Evolutionary conservation across 1,140 invertebrate genomes (phyloP).

Genomic region (Cydia strobilella): DNA sequence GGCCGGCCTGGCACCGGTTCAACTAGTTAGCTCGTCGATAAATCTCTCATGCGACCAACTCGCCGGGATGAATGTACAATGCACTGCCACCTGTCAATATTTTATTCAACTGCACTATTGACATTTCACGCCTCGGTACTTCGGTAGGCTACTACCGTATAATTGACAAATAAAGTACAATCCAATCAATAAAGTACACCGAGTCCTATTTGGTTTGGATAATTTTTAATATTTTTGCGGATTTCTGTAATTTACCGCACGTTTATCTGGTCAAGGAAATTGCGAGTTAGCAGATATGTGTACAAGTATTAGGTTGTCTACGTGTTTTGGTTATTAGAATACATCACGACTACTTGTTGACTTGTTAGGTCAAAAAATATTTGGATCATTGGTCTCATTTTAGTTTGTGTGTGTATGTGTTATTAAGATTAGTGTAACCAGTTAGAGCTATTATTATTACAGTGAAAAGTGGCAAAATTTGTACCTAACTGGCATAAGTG

Average conservation of each 20-base stretch:
- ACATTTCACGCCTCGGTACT: conserved; percentile 5
- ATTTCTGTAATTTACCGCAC: not conserved
- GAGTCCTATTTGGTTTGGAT: not conserved
- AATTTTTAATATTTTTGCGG: not conserved
- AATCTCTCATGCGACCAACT: conserved; percentile 25
- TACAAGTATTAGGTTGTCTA: not conserved
- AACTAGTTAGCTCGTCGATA: conserved; percentile 29
- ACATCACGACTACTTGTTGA: conserved; percentile 4
- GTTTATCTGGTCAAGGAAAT: not conserved
- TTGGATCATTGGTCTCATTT: not conserved
- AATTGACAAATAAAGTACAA: conserved; percentile 1
- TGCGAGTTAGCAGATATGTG: conserved; percentile 9
- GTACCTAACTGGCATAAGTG: too few relatives aligned
- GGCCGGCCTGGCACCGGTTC: conserved; percentile 29
- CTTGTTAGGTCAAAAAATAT: conserved; percentile 18
- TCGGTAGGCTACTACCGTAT: not conserved
- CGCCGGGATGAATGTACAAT: conserved; percentile 29
- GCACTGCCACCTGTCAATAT: conserved; percentile 21
- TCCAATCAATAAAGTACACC: too few relatives aligned
- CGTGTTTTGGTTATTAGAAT: conserved; percentile 13
- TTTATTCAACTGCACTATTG: conserved; percentile 24
- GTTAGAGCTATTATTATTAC: not conserved
- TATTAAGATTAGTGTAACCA: not conserved
- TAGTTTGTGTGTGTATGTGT: not conserved
- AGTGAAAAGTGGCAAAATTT: not conserved